A percentile compares a stretch with the other conserved stretches of the same genome.
Evolutionary conservation across 2,797 vertebrate genomes (phyloP).

Genomic region (Helicolenus hilgendorfi): DNA sequence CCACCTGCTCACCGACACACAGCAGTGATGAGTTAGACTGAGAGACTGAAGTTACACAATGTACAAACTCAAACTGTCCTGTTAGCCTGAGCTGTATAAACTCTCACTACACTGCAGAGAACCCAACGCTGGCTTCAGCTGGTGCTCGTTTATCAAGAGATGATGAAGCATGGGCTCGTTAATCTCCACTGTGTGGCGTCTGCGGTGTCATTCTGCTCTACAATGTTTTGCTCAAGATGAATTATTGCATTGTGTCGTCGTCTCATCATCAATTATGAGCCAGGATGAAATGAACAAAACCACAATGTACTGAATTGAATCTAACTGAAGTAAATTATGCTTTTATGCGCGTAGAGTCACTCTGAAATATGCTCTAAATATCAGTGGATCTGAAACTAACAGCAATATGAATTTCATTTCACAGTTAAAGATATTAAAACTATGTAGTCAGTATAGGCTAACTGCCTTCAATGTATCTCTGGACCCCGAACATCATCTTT

Average conservation of each 20-base stretch:
- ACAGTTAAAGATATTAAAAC: not conserved
- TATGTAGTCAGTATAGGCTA: not conserved
- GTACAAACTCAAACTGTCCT: not conserved
- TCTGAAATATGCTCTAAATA: not conserved
- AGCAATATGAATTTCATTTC: not conserved
- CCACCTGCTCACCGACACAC: slow-evolving; percentile 88
- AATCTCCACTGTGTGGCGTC: not conserved
- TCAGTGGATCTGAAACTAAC: not conserved
- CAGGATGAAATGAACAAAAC: not conserved
- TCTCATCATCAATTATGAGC: not conserved
- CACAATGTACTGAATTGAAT: not conserved
- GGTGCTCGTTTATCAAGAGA: not conserved
- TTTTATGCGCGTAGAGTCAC: not conserved
- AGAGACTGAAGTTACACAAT: not conserved
- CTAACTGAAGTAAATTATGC: not conserved
- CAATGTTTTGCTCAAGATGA: not conserved
- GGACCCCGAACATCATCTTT: not conserved
- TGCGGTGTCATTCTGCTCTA: not conserved
- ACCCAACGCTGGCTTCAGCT: not conserved
- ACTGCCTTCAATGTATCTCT: not conserved
- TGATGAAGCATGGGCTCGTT: slow-evolving; percentile 5
- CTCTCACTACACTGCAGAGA: not conserved
- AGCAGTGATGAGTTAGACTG: not conserved
- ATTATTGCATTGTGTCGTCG: not conserved
- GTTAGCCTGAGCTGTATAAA: not conserved